Evolutionary conservation across 1,140 invertebrate species (phyloP).

Genomic region (Thaumetopoea pityocampa): DNA sequence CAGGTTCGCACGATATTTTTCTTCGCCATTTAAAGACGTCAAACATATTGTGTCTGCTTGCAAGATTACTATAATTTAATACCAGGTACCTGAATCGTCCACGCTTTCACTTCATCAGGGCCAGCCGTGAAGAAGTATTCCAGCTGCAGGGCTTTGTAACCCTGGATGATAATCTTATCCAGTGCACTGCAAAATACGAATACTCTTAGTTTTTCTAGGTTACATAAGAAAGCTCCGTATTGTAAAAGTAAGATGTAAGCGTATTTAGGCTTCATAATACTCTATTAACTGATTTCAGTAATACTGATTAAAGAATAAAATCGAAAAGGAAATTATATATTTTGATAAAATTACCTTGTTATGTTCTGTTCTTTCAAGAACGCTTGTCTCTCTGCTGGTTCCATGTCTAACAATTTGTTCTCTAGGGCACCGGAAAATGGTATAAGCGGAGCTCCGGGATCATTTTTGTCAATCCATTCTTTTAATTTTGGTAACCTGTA

Average conservation of each 20-base stretch:
- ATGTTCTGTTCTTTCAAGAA: slow-evolving; percentile 88
- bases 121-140: slow-evolving; percentile 99
- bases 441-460: slow-evolving; percentile 94
- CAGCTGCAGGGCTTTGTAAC: slow-evolving; percentile 96
- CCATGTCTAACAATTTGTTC: slow-evolving; percentile 91
- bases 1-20: too few species aligned
- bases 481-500: slow-evolving; percentile 97
- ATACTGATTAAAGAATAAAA: slow-evolving; percentile 3
- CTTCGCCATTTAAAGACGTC: too few species aligned
- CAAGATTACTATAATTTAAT: too few species aligned
- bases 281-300: too few species aligned
- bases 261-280: too few species aligned
- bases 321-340: slow-evolving; percentile 8
- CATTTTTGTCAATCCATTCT: slow-evolving; percentile 98
- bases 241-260: too few species aligned
- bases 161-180: slow-evolving; percentile 98
- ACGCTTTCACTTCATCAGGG: slow-evolving; percentile 98
- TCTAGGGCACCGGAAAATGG: slow-evolving; percentile 97
- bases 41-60: too few species aligned
- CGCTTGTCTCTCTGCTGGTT: slow-evolving; percentile 83
- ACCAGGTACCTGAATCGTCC: slow-evolving; percentile 99
- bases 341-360: slow-evolving; percentile 80
- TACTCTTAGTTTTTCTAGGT: too few species aligned
- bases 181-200: slow-evolving; percentile 78
- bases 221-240: too few species aligned